phyloP scores from a whole-genome alignment of 1,140 invertebrate genomes.

The Conus ventricosus region DNA sequence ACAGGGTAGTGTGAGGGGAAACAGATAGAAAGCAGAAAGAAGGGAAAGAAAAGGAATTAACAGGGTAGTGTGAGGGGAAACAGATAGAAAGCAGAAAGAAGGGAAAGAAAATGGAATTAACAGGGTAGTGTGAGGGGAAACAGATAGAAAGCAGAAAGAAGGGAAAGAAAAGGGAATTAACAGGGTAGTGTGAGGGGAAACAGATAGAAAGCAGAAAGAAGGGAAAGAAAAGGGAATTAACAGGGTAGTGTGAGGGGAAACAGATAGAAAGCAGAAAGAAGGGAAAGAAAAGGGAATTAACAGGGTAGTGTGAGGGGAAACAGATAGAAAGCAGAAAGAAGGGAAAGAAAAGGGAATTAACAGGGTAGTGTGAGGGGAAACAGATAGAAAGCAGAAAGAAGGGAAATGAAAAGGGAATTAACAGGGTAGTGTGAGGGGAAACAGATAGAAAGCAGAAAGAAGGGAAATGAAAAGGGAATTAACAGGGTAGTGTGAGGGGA shows the following conservation, averaged over 20 bases:
- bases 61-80: slow-evolving; percentile 17
- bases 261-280: background rate
- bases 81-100: background rate
- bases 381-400: background rate
- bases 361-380: slow-evolving; percentile 17
- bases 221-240: background rate
- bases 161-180: background rate
- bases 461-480: background rate
- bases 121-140: slow-evolving; percentile 17
- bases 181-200: slow-evolving; percentile 17
- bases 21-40: background rate
- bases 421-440: slow-evolving; percentile 20
- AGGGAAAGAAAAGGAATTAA: background rate
- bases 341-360: background rate
- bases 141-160: background rate
- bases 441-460: background rate
- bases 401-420: background rate
- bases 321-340: background rate
- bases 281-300: background rate
- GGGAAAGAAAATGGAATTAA: background rate
- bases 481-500: slow-evolving; percentile 20
- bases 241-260: slow-evolving; percentile 17
- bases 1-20: slow-evolving; percentile 20
- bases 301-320: slow-evolving; percentile 17
- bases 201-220: background rate